phyloP scores from a whole-genome alignment of 92 coral and sea anemone species.

The Actinernus sp. region DNA sequence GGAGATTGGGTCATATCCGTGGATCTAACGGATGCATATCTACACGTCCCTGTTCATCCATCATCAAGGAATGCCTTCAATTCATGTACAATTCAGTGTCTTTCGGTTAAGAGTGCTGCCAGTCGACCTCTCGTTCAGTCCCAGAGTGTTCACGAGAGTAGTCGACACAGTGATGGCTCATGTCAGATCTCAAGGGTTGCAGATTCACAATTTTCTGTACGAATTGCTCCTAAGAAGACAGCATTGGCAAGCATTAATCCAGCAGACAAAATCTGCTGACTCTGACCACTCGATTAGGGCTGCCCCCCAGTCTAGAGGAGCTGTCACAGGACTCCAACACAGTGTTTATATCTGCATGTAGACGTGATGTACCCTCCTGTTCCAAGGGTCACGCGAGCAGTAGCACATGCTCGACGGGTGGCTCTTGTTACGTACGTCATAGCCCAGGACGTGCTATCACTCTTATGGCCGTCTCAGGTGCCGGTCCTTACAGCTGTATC shows the following conservation, averaged over 20 bases:
- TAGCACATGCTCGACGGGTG: background rate
- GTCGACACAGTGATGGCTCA: too few species aligned
- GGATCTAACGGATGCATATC: slow-evolving; percentile 12
- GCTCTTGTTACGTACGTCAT: slow-evolving; percentile 13
- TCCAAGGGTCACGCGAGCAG: slow-evolving; percentile 7
- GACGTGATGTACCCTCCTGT: too few species aligned
- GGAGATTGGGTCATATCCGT: too few species aligned
- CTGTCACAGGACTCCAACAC: background rate
- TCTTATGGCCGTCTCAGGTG: slow-evolving; percentile 10
- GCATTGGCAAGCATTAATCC: too few species aligned
- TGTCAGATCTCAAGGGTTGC: too few species aligned
- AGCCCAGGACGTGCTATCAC: slow-evolving; percentile 7
- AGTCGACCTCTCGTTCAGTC: slow-evolving; percentile 4
- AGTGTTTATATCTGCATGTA: too few species aligned
- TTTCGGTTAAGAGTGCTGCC: slow-evolving; percentile 23
- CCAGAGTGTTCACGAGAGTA: too few species aligned
- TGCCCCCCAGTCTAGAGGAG: slow-evolving; percentile 21
- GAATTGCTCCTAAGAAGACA: background rate
- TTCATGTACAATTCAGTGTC: background rate
- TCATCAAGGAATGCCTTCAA: slow-evolving; percentile 17
- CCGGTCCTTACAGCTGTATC: slow-evolving; percentile 22
- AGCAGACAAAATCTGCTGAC: too few species aligned
- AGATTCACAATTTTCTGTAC: too few species aligned
- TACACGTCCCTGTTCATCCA: slow-evolving; percentile 28
- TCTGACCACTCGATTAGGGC: slow-evolving; percentile 16